Conservation (phyloP, 2,888 invertebrate genomes). For the Beris morrisii region DNA sequence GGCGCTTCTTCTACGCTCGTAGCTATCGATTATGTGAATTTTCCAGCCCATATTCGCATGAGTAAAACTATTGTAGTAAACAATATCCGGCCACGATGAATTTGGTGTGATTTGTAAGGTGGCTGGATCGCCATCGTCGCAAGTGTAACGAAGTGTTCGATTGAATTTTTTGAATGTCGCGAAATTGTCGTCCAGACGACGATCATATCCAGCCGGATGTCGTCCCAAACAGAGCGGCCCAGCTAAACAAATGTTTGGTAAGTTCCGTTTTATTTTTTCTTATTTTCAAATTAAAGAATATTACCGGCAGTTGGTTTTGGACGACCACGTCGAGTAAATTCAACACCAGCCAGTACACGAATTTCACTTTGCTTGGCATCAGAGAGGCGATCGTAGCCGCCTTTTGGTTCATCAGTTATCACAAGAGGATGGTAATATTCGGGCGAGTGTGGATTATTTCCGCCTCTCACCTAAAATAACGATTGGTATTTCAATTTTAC, state of each 20-base stretch:
- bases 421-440: slow-evolving; percentile 87
- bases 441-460: slow-evolving; percentile 85
- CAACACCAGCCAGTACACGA: slow-evolving; percentile 77
- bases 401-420: slow-evolving; percentile 81
- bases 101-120: slow-evolving; percentile 81
- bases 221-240: slow-evolving; percentile 78
- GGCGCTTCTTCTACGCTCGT: slow-evolving; percentile 42
- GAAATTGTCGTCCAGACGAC: slow-evolving; percentile 77
- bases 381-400: slow-evolving; percentile 76
- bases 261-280: not conserved
- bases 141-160: slow-evolving; percentile 70
- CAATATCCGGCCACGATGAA: slow-evolving; percentile 85
- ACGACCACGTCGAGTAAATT: slow-evolving; percentile 78
- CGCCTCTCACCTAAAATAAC: slow-evolving; percentile 65
- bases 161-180: slow-evolving; percentile 82
- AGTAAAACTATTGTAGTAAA: slow-evolving; percentile 92
- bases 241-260: slow-evolving; percentile 55
- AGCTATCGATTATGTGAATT: slow-evolving; percentile 82
- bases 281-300: not conserved
- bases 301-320: slow-evolving; percentile 75
- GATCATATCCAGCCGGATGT: slow-evolving; percentile 67
- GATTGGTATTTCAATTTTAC: not conserved
- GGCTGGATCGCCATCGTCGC: slow-evolving; percentile 74
- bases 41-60: slow-evolving; percentile 95
- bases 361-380: slow-evolving; percentile 71